A percentile compares a stretch with the other conserved stretches of the same genome.
Conservation (phyloP, 2,888 invertebrate genomes). For the Sturmia bella region DNA sequence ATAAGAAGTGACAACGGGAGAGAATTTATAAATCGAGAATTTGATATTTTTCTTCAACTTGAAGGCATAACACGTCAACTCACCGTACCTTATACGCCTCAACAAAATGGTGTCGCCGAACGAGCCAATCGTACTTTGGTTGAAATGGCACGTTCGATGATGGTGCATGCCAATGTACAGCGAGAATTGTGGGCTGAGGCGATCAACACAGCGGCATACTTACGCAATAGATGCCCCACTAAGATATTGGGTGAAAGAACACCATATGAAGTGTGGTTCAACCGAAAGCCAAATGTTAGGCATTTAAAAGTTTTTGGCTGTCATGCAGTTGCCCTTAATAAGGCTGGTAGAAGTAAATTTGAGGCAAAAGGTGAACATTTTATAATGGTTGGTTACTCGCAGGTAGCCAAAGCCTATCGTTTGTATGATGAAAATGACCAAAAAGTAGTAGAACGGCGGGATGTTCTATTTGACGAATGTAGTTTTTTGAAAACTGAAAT, state of each 20-base stretch:
- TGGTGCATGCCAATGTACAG: constrained; percentile 70
- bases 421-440: constrained; percentile 30
- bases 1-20: constrained; percentile 54
- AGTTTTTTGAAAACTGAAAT: no score
- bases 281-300: constrained; percentile 57
- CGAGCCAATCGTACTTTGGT: constrained; percentile 69
- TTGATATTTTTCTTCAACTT: constrained; percentile 43
- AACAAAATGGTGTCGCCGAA: constrained; percentile 71
- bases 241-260: constrained; percentile 58
- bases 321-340: constrained; percentile 54
- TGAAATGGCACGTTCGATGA: constrained; percentile 74
- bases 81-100: constrained; percentile 68
- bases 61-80: constrained; percentile 66
- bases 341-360: constrained; percentile 40
- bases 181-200: constrained; percentile 72
- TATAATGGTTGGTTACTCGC: constrained; percentile 46
- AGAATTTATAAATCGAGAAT: constrained; percentile 45
- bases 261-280: constrained; percentile 67
- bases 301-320: constrained; percentile 62
- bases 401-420: constrained; percentile 44
- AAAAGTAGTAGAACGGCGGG: constrained; percentile 17
- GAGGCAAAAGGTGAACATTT: constrained; percentile 36
- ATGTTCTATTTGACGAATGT: constrained; percentile 52
- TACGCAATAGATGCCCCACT: constrained; percentile 63
- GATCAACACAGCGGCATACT: constrained; percentile 64